Percentiles rank a stretch among this genome's conserved stretches.
Evolutionary conservation across 92 coral and sea anemone genomes (phyloP).

Genomic region (Epizoanthus fatuus): DNA sequence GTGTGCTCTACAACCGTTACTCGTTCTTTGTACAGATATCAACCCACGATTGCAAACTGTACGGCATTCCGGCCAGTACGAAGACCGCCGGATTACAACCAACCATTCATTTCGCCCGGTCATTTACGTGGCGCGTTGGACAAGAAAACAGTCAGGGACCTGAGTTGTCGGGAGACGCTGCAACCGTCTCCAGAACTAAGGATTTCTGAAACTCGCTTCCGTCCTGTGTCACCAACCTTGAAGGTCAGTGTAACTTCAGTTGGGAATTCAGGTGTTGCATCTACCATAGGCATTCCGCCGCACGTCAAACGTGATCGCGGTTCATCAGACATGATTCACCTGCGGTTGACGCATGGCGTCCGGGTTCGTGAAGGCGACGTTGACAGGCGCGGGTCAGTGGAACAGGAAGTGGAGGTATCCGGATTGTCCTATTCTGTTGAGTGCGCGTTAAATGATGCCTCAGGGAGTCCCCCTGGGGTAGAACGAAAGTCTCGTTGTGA

Average conservation of each 20-base stretch:
- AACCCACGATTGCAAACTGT: conserved; percentile 18
- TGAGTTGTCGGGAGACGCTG: conserved; percentile 38
- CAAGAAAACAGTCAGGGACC: conserved; percentile 22
- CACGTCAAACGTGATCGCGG: not conserved
- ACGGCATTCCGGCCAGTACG: conserved; percentile 43
- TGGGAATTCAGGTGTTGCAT: not conserved
- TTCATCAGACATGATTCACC: conserved; percentile 12
- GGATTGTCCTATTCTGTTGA: conserved; percentile 13
- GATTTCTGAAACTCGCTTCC: conserved; percentile 8
- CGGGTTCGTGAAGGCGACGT: not conserved
- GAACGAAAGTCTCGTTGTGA: conserved; percentile 20
- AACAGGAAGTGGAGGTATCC: conserved; percentile 15
- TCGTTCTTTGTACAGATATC: conserved; percentile 14
- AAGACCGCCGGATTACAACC: not conserved
- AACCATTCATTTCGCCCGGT: not conserved
- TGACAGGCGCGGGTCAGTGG: conserved; percentile 38
- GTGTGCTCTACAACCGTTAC: not conserved
- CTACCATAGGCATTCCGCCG: not conserved
- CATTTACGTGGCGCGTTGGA: not conserved
- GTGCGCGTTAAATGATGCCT: conserved; percentile 33
- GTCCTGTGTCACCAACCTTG: conserved; percentile 42
- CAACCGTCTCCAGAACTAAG: conserved; percentile 39
- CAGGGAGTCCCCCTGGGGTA: conserved; percentile 7
- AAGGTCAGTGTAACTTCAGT: not conserved
- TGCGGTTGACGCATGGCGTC: not conserved